Conservation (phyloP, 2,888 invertebrate species). For the Syrphus vitripennis region DNA sequence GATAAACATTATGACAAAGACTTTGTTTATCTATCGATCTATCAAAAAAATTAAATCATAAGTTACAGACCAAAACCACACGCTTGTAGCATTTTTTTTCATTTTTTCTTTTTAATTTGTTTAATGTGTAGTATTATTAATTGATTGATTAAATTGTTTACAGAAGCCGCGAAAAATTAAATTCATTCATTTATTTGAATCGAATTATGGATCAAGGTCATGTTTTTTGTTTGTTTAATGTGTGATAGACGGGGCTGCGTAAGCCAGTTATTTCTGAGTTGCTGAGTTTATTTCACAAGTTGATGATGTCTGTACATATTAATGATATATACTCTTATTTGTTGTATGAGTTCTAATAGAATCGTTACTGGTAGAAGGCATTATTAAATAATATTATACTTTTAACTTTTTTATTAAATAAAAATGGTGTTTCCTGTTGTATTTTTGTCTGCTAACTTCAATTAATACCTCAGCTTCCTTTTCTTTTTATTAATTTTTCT, state of each 20-base stretch:
- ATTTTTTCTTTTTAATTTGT: not conserved
- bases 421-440: too few relatives aligned
- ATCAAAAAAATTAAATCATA: not conserved
- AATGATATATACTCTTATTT: not conserved
- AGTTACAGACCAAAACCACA: not conserved
- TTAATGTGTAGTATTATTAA: not conserved
- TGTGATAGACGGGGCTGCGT: not conserved
- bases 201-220: constrained; percentile 1
- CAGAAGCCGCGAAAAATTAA: not conserved
- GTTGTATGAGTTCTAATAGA: not conserved
- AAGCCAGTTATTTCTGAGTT: not conserved
- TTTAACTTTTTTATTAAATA: too few relatives aligned
- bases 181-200: not conserved
- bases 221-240: not conserved
- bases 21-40: not conserved
- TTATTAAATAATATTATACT: too few relatives aligned
- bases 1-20: not conserved
- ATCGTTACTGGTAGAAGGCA: not conserved
- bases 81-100: not conserved
- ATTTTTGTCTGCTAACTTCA: too few relatives aligned
- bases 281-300: not conserved
- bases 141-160: constrained; percentile 23
- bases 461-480: too few relatives aligned
- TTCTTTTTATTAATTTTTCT: too few relatives aligned
- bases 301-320: not conserved